A percentile compares a stretch with the other conserved stretches of the same genome.
phyloP scores from a whole-genome alignment of 2,888 invertebrate genomes.

The Plagodis pulveraria region DNA sequence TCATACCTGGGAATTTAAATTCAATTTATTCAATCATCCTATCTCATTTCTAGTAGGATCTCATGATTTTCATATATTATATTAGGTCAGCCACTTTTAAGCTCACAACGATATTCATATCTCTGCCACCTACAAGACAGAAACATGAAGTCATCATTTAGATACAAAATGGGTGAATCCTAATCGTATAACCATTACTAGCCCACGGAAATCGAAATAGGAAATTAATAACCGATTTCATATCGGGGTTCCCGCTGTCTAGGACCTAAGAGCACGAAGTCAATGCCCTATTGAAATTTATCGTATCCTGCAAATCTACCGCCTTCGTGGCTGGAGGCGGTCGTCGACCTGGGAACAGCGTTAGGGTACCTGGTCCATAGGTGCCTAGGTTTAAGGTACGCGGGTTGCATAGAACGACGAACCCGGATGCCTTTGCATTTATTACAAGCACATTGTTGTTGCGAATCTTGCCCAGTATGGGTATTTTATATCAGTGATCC shows the following conservation, averaged over 20 bases:
- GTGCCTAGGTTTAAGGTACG: conserved; percentile 57
- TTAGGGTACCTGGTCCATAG: conserved; percentile 68
- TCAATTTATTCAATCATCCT: neutral
- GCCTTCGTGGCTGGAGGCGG: conserved; percentile 68
- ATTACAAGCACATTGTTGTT: conserved; percentile 39
- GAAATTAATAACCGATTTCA: conserved; percentile 21
- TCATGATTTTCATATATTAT: neutral
- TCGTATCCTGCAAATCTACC: conserved; percentile 80
- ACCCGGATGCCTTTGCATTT: conserved; percentile 64
- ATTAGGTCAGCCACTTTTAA: neutral
- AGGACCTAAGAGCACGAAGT: conserved; percentile 61
- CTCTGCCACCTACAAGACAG: neutral
- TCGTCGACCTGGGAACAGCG: conserved; percentile 74
- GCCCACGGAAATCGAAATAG: conserved; percentile 14
- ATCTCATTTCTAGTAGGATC: neutral
- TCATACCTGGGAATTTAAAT: neutral
- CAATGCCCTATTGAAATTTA: conserved; percentile 83
- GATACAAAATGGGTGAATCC: neutral
- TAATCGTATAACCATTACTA: neutral
- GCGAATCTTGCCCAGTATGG: conserved; percentile 20
- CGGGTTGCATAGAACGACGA: conserved; percentile 65
- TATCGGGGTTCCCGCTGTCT: conserved; percentile 49
- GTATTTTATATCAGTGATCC: conserved; percentile 1
- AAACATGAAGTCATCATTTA: neutral
- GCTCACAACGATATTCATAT: neutral